Evolutionary conservation across 2,888 invertebrate species (phyloP), one percentile per base, ranked within the genome.

Genomic region (Lasioglossum vierecki): DNA sequence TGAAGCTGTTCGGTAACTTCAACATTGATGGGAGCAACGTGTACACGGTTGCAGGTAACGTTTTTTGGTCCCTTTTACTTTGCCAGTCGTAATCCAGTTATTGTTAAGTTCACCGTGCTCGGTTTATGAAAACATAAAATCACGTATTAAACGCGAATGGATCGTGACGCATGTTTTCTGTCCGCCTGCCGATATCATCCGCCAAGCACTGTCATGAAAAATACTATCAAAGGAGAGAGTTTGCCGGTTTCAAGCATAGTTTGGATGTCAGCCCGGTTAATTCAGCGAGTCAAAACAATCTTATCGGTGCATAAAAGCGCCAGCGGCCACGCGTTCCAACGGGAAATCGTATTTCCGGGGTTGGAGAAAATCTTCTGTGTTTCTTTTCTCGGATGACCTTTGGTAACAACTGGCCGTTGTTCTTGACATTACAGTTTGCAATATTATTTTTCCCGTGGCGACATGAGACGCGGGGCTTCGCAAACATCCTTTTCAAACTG

Each of bases 261-360:
- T 60, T 11, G 35, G 30, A 22, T 39, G 53, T 22, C 57, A 9
- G 26, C 26, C 13, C 18, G 15, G 26, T n/a, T 66, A 74, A 79
- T 79, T 73, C 49, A 22, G 22, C 63, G 22, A n/a, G 63, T 68
- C 44, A 71, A 80, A 80, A 76, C 70, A 71, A 35, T 76, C 60
- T 44, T 57, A 80, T 72, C 46, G 41, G 46, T 11, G 35, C 41
- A 63, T 44, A 72, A 72, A 79, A 63, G 15, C 63, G 72, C 30
- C 30, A 30, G 35, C 35, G 18, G 30, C 18, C 35, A 6, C 35
- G 15, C 35, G 30, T 5, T 30, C 4, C 4, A 26, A 26, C 66
- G 66, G 30, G 26, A n/a, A 53, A 53, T 71, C 78, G 71, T 78
- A 71, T 57, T 35, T 41, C 78, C 30, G 26, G 26, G 39, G 22